Evolutionary conservation across 2,797 vertebrate genomes (phyloP).

Genomic region (Mus minutoides): DNA sequence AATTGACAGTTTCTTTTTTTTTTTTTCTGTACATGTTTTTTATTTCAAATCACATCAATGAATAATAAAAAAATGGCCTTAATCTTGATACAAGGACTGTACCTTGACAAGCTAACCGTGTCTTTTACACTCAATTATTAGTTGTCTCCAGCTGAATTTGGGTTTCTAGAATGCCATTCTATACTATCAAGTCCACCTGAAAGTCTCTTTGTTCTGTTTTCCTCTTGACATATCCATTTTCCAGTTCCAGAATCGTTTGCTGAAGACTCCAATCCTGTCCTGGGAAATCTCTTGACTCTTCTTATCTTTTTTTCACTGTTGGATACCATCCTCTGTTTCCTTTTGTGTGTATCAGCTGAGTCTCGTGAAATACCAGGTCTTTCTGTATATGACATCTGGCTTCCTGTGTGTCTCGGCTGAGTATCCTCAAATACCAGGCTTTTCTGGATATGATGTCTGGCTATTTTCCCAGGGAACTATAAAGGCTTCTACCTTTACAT

Average conservation of each 20-base stretch:
- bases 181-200: neutral
- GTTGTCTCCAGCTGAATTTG: neutral
- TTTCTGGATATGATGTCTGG: neutral
- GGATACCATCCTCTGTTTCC: neutral
- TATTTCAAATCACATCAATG: neutral
- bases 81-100: neutral
- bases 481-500: neutral
- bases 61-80: neutral
- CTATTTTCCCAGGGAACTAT: neutral
- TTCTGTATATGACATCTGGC: too few species aligned
- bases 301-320: neutral
- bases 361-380: neutral
- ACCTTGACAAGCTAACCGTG: neutral
- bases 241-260: neutral
- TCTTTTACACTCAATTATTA: neutral
- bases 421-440: neutral
- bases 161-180: neutral
- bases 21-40: neutral
- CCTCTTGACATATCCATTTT: neutral
- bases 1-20: too few species aligned
- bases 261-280: neutral
- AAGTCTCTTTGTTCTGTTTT: neutral
- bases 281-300: conserved; percentile 2
- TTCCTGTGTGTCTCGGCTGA: neutral
- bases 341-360: neutral